These are phyloP conservation scores for Elachura formosa DNA, from an alignment of 2,113 vertebrate species.

Conservation along the genomic window DNA sequence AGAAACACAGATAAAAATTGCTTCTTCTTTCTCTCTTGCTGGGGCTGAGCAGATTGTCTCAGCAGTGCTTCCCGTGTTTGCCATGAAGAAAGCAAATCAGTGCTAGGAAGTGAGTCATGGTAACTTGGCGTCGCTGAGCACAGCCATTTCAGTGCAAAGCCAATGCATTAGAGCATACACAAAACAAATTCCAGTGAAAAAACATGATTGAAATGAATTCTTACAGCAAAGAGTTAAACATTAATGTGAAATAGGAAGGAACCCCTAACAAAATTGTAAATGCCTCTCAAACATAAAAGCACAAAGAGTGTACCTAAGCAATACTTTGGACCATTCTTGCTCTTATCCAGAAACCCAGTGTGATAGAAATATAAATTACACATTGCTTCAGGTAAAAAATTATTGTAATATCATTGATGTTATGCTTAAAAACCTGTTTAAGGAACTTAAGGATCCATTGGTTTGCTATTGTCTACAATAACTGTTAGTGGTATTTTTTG, in stretches of 20 bases:
- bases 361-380: neutral
- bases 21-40: neutral
- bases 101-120: constrained; percentile 32
- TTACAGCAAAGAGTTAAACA: neutral
- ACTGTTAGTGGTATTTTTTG: neutral
- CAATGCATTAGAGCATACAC: neutral
- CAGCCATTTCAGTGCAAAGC: neutral
- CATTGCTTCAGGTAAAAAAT: neutral
- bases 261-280: neutral
- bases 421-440: neutral
- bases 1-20: neutral
- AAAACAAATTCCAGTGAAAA: neutral
- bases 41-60: constrained; percentile 51
- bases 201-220: neutral
- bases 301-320: neutral
- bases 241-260: neutral
- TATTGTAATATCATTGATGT: neutral
- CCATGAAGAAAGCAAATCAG: neutral
- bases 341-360: neutral
- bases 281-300: neutral
- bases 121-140: neutral
- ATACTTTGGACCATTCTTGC: neutral
- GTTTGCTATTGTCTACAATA: neutral
- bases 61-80: constrained; percentile 17
- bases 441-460: neutral